Evolutionary conservation across 1,140 invertebrate species (phyloP), one percentile per base, ranked within the genome.

Genomic region (Papilio machaon): DNA sequence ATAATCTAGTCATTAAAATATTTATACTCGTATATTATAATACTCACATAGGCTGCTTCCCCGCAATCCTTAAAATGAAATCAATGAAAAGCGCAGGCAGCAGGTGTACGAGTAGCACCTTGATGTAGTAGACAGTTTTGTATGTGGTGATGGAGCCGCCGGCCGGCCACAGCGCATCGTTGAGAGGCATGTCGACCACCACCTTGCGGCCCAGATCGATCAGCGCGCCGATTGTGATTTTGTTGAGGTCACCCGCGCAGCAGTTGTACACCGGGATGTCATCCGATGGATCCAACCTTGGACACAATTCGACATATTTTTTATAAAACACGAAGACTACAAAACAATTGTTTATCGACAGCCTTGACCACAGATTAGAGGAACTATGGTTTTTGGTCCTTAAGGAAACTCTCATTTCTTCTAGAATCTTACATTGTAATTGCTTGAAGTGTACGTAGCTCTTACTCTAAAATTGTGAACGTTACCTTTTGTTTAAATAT

Each of bases 1-100:
- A 49, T 15, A 49, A 11, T 49, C 15, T n/a, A 54, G 2, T 54
- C 17, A 58, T 19, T 58, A 58, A 8, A 58, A 58, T 43, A n/a
- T 74, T 79, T 73, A 46, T 80, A 30, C 2, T 30, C 23, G 23
- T 30, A 30, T 30, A 30, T 30, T 30, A 30, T 30, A 82, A 73
- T 80, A 96, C 96, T 96, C 95, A 98, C 98, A 97, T 96, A 11
- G 97, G 96, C 88, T 97, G 96, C 64, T 95, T 95, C 17, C 97
- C 97, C 2, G 90, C 84, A 1, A 97, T 35, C 81, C 95, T 95
- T 2, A 97, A 89, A 13, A 96, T 58, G 0, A 92, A 85, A 88
- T 98, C 97, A 23, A 97, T 90, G 1, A 97, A 75, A 17, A 97
- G 85, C 2, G 97, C 97, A 0, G 97, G 97, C 1, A 98, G 90